phyloP scores from a whole-genome alignment of 2,797 vertebrate species.

The Natrix natrix region DNA sequence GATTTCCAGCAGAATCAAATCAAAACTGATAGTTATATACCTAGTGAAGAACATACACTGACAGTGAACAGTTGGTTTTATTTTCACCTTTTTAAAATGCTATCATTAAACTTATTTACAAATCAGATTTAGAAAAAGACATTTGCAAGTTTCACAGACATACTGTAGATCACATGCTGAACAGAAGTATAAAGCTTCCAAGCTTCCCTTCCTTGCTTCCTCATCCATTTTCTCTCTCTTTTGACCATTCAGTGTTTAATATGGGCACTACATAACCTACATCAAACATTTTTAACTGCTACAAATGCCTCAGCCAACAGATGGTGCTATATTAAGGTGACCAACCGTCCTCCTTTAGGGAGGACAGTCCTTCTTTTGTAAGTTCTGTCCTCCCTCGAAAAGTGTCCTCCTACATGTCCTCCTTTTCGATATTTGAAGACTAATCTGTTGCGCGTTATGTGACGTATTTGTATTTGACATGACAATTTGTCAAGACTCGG shows the following conservation, averaged over 20 bases:
- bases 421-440: too few relatives aligned
- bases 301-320: slow-evolving; percentile 69
- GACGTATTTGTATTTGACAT: too few relatives aligned
- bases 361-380: too few relatives aligned
- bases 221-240: slow-evolving; percentile 21
- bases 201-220: background rate
- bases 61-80: background rate
- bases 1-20: background rate
- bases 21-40: background rate
- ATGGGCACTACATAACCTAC: slow-evolving; percentile 51
- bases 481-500: too few relatives aligned
- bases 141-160: background rate
- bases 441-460: too few relatives aligned
- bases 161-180: background rate
- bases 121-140: background rate
- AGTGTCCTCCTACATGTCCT: too few relatives aligned
- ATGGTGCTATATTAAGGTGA: too few relatives aligned
- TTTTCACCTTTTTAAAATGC: background rate
- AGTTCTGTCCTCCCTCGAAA: too few relatives aligned
- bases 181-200: background rate
- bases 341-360: too few relatives aligned
- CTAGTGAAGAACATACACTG: background rate
- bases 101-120: background rate
- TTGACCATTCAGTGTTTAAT: slow-evolving; percentile 42
- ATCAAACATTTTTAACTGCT: slow-evolving; percentile 62